Base-by-base conservation (phyloP, 1,140 invertebrate species). In the Trinorchestia longiramus region DNA sequence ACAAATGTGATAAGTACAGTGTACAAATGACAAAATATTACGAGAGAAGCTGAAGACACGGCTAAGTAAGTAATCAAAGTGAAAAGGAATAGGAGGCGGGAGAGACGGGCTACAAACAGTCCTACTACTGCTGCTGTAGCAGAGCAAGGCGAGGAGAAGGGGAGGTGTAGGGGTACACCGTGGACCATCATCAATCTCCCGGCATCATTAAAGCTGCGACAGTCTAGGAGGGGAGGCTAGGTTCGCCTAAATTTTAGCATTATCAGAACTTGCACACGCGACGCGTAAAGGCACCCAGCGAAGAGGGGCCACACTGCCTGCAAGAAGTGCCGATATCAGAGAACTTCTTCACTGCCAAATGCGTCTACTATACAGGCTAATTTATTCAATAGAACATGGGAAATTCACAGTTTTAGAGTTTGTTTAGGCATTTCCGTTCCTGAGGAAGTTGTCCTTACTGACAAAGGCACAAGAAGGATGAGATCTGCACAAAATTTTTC, bases 171-270 rank as follows among this genome's bases (percentile, higher is more conserved):
- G 41, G 44, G 92, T 28, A 19, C 43, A 44, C 41, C 40, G 92
- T 43, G 92, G 92, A 94, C 92, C 92, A 94, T 94, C 92, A 94
- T 94, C 92, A 94, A 94, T 94, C 92, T 94, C 92, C 92, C 92
- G 92, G 92, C 92, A 94, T 94, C 92, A 94, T 94, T 94, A 94
- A 94, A 94, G 92, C 92, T 94, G 92, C 92, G 92, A 94, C 92
- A 94, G 92, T 94, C 92, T 94, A 94, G 92, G 92, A 94, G 92
- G 92, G 92, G 92, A 94, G 92, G 92, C 92, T 94, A 94, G 92
- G 92, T 94, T 94, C 92, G 92, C 92, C 92, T 94, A 94, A 94
- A 94, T 94, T 94, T 94, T 94, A 94, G 92, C 92, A 94, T 94
- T 94, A 94, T 94, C 92, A 94, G 92, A 94, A 94, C 92, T 94